These are phyloP conservation scores for Damaliscus lunatus DNA, from an alignment of 2,113 vertebrate species.

Conservation along the genomic window DNA sequence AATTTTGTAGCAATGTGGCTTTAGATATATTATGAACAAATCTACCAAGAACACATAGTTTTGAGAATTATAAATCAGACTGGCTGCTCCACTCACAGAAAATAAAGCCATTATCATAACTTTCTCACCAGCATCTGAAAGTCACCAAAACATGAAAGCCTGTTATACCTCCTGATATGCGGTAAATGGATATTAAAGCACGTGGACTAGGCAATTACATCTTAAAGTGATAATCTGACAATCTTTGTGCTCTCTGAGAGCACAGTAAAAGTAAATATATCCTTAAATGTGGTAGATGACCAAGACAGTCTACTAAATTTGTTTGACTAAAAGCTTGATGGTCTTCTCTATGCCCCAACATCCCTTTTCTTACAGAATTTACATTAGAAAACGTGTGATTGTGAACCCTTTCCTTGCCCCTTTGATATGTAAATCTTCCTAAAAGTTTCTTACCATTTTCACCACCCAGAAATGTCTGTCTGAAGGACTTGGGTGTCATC, in stretches of 20 bases:
- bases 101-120: neutral
- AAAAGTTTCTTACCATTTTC: neutral
- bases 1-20: neutral
- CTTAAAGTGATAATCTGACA: neutral
- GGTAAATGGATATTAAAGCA: neutral
- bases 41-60: neutral
- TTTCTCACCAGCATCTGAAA: neutral
- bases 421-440: neutral
- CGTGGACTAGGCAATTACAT: neutral
- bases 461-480: neutral
- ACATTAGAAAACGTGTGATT: neutral
- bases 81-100: neutral
- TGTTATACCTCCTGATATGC: neutral
- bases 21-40: neutral
- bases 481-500: neutral
- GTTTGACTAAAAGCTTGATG: neutral
- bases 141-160: neutral
- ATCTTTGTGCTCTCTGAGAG: neutral
- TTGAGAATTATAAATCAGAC: neutral
- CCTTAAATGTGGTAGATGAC: neutral
- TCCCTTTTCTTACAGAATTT: neutral
- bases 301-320: neutral
- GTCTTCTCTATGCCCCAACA: neutral
- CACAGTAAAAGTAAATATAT: neutral
- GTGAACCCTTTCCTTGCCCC: neutral